Evolutionary conservation across 1,140 invertebrate species (phyloP).

Genomic region (Pogonomyrmex barbatus): DNA sequence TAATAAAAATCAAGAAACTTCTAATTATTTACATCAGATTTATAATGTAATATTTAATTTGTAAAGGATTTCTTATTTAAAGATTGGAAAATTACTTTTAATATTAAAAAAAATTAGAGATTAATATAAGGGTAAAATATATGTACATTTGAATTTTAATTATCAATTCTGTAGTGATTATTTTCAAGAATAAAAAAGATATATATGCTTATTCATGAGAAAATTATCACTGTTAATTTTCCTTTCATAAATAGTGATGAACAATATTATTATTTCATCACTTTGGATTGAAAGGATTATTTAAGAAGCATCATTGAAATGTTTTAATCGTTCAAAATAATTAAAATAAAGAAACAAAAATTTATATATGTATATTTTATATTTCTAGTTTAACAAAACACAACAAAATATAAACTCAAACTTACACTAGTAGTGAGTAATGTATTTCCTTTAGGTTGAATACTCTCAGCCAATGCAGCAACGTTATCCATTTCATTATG

Average conservation of each 20-base stretch:
- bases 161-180: slow-evolving; percentile 64
- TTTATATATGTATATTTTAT: slow-evolving; percentile 9
- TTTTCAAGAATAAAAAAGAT: slow-evolving; percentile 60
- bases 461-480: slow-evolving; percentile 96
- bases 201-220: slow-evolving; percentile 67
- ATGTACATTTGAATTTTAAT: background rate
- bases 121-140: background rate
- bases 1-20: too few relatives aligned
- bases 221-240: slow-evolving; percentile 76
- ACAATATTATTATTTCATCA: slow-evolving; percentile 72
- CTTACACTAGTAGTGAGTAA: slow-evolving; percentile 94
- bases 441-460: slow-evolving; percentile 99
- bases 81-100: background rate
- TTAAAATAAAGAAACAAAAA: slow-evolving; percentile 26
- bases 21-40: background rate
- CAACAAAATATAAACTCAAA: slow-evolving; percentile 44
- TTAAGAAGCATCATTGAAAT: background rate
- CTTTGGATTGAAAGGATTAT: slow-evolving; percentile 83
- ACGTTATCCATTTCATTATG: slow-evolving; percentile 94
- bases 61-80: background rate
- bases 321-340: background rate
- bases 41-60: background rate
- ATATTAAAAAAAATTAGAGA: background rate
- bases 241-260: slow-evolving; percentile 83
- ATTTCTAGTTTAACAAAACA: background rate